Conservation (phyloP, 2,113 vertebrate species). For the Perca flavescens region DNA sequence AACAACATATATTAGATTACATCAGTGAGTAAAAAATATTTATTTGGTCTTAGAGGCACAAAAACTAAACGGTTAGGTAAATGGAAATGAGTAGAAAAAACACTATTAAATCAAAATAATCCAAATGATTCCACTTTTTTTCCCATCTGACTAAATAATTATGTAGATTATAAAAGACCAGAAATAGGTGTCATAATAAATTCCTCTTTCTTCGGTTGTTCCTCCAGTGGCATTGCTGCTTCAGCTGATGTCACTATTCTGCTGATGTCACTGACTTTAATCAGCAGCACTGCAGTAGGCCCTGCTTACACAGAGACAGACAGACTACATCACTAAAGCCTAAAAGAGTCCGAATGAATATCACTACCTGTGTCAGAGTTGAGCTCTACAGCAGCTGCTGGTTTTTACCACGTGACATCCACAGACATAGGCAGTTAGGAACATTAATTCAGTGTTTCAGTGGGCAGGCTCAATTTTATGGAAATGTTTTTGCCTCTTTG, state of each 20-base stretch:
- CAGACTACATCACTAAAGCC: slow-evolving; percentile 37
- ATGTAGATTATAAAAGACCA: slow-evolving; percentile 12
- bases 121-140: neutral
- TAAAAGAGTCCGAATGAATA: slow-evolving; percentile 36
- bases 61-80: neutral
- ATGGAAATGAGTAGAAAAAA: neutral
- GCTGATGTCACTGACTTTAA: slow-evolving; percentile 64
- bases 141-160: neutral
- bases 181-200: slow-evolving; percentile 6
- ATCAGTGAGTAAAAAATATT: neutral
- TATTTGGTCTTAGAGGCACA: neutral
- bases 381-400: slow-evolving; percentile 50
- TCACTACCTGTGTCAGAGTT: slow-evolving; percentile 45
- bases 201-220: neutral
- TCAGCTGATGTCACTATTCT: slow-evolving; percentile 33
- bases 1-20: neutral
- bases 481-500: neutral
- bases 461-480: neutral
- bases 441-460: neutral
- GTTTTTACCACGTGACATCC: neutral
- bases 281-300: slow-evolving; percentile 63
- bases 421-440: slow-evolving; percentile 20
- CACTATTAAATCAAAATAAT: neutral
- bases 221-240: slow-evolving; percentile 38
- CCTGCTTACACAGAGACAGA: slow-evolving; percentile 50